Evolutionary conservation across 1,140 invertebrate genomes (phyloP).

Genomic region (Phortica variegata): DNA sequence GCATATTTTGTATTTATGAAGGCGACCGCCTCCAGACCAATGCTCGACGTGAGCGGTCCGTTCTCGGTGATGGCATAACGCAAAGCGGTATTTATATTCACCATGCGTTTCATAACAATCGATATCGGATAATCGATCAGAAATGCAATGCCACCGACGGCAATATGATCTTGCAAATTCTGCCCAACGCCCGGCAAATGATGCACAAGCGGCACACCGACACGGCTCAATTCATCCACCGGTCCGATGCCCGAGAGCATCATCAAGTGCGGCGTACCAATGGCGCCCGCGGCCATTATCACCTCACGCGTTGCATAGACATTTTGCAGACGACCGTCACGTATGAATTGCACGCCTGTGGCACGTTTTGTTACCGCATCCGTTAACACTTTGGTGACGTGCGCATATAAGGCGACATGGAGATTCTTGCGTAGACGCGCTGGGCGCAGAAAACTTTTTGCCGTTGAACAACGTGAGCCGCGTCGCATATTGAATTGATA

Average conservation of each 20-base stretch:
- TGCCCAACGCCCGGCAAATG: constrained; percentile 75
- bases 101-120: constrained; percentile 71
- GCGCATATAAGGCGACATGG: constrained; percentile 72
- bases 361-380: constrained; percentile 69
- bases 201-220: constrained; percentile 68
- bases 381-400: constrained; percentile 76
- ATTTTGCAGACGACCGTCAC: constrained; percentile 65
- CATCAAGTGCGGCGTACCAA: constrained; percentile 77
- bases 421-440: constrained; percentile 71
- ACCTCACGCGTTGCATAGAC: constrained; percentile 76
- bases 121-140: constrained; percentile 77
- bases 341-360: constrained; percentile 76
- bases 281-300: constrained; percentile 75
- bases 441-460: constrained; percentile 79
- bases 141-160: constrained; percentile 76
- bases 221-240: constrained; percentile 66
- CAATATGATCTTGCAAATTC: constrained; percentile 84
- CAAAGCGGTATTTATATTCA: constrained; percentile 75
- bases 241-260: constrained; percentile 86
- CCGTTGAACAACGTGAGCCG: constrained; percentile 73
- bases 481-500: constrained; percentile 81
- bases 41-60: constrained; percentile 78
- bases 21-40: constrained; percentile 80
- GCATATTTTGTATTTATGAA: constrained; percentile 87
- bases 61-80: constrained; percentile 76